Base-by-base conservation (phyloP, 2,113 vertebrate genomes). In the Rattus rattus region DNA sequence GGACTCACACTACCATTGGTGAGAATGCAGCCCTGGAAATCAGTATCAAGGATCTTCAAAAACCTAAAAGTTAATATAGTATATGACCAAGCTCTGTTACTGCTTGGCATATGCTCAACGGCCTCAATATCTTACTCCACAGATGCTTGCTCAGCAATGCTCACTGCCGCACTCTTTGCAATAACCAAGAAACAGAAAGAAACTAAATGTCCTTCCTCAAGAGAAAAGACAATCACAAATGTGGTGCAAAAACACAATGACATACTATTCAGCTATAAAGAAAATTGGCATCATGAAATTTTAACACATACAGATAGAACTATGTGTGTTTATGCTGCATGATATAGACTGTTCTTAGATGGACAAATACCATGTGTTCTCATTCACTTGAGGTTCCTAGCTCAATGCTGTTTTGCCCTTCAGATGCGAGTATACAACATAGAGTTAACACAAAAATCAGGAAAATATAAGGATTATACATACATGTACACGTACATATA, bases 401-500 rank as follows among this genome's bases (percentile, higher is more conserved):
- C 13, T 33, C 30, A 69, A 69, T 43, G 43, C 43, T 43, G 43
- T 43, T 43, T 43, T 43, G 43, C 43, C 43, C 43, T 61, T 63
- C 56, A 84, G n/a, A 28, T 17, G 7, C 43, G n/a, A 84, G 14
- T 43, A 43, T 63, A 61, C 12, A 63, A 63, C 24, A 43, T 9
- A 14, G 12, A 24, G 3, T 83, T 39, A 83, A 20, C 36, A 61
- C 80, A 83, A 36, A 81, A 81, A 61, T 3, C 13, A 28, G 56
- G 7, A 61, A 8, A 61, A 61, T 8, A 83, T 39, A 39, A 83
- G 39, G 36, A 14, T 30, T 30, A 63, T 63, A 24, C 7, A 67
- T 11, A 28, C 10, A 28, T 5, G 7, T 4, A 28, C 10, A 33
- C 12, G 13, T 10, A 33, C 4, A 14, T 4, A 67, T 2, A 30